Percentiles rank a stretch among this genome's conserved stretches.
Conservation (phyloP, 1,140 invertebrate species). For the Bombus waltoni region DNA sequence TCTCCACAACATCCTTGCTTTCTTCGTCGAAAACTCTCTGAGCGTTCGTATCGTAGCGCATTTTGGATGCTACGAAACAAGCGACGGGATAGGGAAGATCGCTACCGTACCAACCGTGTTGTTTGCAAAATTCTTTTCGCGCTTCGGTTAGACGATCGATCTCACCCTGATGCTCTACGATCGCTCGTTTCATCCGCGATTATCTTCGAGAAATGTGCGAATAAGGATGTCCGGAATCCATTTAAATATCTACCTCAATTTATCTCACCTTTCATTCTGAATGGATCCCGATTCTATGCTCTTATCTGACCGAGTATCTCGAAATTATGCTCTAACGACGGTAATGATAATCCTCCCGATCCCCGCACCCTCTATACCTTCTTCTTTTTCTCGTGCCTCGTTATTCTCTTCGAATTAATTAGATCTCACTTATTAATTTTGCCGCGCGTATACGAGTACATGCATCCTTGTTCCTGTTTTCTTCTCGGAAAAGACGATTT, state of each 20-base stretch:
- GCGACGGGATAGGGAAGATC: no score
- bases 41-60: no score
- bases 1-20: no score
- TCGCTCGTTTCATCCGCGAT: neutral
- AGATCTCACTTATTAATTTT: slow-evolving; percentile 34
- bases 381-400: slow-evolving; percentile 16
- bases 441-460: neutral
- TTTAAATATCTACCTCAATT: slow-evolving; percentile 50
- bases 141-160: neutral
- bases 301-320: slow-evolving; percentile 54
- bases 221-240: slow-evolving; percentile 22
- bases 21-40: no score
- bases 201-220: neutral
- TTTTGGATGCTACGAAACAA: no score
- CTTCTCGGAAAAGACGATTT: neutral
- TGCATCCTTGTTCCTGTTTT: neutral
- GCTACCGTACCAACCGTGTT: no score
- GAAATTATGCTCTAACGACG: slow-evolving; percentile 44
- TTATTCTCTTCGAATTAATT: slow-evolving; percentile 48
- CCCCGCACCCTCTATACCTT: neutral
- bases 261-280: slow-evolving; percentile 33
- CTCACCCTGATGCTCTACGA: neutral
- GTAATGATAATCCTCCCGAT: slow-evolving; percentile 13
- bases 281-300: slow-evolving; percentile 28
- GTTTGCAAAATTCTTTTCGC: neutral